A percentile compares a stretch with the other conserved stretches of the same genome.
Conservation (phyloP, 2,888 invertebrate species). For the Harpagoxenus sublaevis region DNA sequence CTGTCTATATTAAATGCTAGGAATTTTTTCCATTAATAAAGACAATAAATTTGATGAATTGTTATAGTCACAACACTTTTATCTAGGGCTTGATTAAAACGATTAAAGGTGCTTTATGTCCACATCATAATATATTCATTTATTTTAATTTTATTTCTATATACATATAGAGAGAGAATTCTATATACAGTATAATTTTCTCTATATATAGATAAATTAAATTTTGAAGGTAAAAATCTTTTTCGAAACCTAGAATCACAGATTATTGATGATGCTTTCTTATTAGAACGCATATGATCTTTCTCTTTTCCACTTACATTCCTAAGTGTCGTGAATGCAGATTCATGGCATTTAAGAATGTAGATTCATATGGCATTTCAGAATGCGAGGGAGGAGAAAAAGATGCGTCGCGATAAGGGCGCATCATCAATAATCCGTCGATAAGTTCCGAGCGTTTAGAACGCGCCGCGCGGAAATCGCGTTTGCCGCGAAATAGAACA, state of each 20-base stretch:
- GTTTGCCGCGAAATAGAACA: slow-evolving; percentile 8
- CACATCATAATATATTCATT: neutral
- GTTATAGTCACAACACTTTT: neutral
- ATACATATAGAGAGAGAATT: no score
- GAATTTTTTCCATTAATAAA: neutral
- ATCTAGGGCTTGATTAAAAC: neutral
- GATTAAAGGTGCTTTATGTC: neutral
- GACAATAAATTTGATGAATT: neutral
- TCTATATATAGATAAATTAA: neutral
- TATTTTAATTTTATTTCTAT: neutral
- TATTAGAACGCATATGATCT: neutral
- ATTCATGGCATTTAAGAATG: neutral
- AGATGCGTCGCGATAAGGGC: neutral
- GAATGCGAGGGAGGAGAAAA: neutral
- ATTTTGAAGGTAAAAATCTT: neutral
- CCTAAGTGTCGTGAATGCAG: neutral
- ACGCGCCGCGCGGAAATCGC: slow-evolving; percentile 18
- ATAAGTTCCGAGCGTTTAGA: neutral
- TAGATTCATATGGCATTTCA: neutral
- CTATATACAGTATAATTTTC: no score
- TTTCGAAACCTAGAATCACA: neutral
- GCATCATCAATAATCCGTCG: slow-evolving; percentile 29
- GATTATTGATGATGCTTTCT: neutral
- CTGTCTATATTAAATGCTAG: neutral
- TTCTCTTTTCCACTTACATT: neutral